A percentile compares a stretch with the other conserved stretches of the same genome.
Conservation (phyloP, 2,888 invertebrate species). For the Scaptomyza tumidula region DNA sequence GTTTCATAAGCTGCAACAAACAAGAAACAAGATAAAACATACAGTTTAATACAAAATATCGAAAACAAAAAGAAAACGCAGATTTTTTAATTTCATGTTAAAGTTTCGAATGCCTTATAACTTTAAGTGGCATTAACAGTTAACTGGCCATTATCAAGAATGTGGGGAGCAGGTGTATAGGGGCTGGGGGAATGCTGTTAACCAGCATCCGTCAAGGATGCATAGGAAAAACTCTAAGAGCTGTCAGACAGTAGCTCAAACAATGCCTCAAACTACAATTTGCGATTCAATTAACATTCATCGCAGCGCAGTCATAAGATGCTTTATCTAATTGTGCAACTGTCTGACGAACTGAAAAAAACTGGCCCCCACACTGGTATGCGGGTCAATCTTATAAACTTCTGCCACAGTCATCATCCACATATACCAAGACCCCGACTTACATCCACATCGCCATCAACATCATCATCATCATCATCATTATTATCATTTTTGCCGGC, state of each 20-base stretch:
- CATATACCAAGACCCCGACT: neutral
- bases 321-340: slow-evolving; percentile 69
- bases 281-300: slow-evolving; percentile 75
- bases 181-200: neutral
- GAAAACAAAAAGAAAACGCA: slow-evolving; percentile 7
- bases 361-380: slow-evolving; percentile 64
- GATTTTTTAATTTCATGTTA: slow-evolving; percentile 42
- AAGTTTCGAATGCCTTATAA: slow-evolving; percentile 36
- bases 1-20: slow-evolving; percentile 71
- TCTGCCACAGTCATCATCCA: slow-evolving; percentile 48
- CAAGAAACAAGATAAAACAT: slow-evolving; percentile 30
- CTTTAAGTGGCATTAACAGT: slow-evolving; percentile 43
- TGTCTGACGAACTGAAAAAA: slow-evolving; percentile 40
- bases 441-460: slow-evolving; percentile 11
- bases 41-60: neutral
- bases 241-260: slow-evolving; percentile 35
- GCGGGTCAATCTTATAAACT: slow-evolving; percentile 71
- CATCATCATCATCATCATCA: slow-evolving; percentile 13
- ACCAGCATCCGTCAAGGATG: slow-evolving; percentile 68
- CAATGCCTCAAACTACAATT: slow-evolving; percentile 56
- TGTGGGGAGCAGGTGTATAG: slow-evolving; percentile 50
- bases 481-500: slow-evolving; percentile 41
- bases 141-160: slow-evolving; percentile 4
- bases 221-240: slow-evolving; percentile 30
- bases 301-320: slow-evolving; percentile 64